Evolutionary conservation across 2,113 vertebrate species (phyloP).

Genomic region (Thinocorus orbignyianus): DNA sequence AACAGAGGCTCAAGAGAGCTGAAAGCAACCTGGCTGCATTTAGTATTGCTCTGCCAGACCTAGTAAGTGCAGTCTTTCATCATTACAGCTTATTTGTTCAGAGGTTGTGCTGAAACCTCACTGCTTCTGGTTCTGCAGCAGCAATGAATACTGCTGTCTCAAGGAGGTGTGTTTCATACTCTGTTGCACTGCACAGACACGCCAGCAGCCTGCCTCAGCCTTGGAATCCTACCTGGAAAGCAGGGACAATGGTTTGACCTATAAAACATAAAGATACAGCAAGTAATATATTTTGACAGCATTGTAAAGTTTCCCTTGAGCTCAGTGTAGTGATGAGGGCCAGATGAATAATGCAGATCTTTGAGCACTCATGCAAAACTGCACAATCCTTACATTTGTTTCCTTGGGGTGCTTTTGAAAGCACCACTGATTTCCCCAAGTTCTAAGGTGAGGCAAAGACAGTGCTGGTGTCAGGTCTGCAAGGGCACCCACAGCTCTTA

Average conservation of each 20-base stretch:
- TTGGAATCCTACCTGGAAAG: background rate
- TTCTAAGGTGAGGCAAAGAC: background rate
- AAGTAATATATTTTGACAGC: background rate
- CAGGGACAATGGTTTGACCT: background rate
- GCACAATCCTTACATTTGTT: background rate
- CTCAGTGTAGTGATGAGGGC: background rate
- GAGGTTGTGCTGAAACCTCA: background rate
- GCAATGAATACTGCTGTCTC: background rate
- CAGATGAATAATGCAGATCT: constrained; percentile 1
- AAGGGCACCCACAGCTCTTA: background rate
- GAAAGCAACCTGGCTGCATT: background rate
- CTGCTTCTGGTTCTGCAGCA: background rate
- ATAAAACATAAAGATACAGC: background rate
- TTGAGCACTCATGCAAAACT: background rate
- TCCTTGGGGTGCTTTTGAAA: background rate
- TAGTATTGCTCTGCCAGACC: background rate
- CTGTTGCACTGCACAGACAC: background rate
- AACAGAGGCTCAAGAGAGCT: background rate
- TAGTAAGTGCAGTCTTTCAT: background rate
- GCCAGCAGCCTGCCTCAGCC: background rate
- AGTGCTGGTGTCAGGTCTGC: background rate
- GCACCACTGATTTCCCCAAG: background rate
- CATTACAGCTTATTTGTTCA: background rate
- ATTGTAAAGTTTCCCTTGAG: background rate
- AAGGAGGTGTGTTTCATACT: background rate